Evolutionary conservation across 2,113 vertebrate genomes (phyloP).

Genomic region (Lagenorhynchus albirostris): DNA sequence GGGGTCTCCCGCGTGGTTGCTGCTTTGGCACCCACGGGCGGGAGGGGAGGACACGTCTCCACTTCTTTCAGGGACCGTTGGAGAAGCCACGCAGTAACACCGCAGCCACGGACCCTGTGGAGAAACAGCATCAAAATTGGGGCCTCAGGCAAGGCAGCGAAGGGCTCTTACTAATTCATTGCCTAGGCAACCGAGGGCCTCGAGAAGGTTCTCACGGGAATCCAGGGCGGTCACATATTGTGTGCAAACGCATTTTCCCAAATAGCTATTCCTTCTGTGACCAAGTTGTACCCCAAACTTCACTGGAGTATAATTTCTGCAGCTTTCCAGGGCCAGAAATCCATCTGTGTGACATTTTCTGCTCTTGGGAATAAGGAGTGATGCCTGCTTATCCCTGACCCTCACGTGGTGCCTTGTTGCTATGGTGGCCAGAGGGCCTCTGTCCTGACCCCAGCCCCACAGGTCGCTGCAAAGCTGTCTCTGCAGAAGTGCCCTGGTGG

Average conservation of each 20-base stretch:
- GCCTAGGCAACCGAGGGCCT: constrained; percentile 44
- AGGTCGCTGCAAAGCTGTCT: background rate
- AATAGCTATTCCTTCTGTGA: constrained; percentile 10
- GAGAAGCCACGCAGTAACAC: background rate
- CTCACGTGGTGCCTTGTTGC: background rate
- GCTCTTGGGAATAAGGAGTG: background rate
- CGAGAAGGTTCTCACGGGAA: background rate
- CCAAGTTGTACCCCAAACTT: background rate
- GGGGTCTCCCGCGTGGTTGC: background rate
- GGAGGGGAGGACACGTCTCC: background rate
- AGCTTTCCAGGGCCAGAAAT: constrained; percentile 4
- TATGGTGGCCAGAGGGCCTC: background rate
- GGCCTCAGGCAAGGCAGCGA: background rate
- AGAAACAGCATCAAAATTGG: background rate
- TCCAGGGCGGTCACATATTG: background rate
- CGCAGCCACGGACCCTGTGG: background rate
- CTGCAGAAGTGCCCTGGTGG: background rate
- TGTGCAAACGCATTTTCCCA: background rate
- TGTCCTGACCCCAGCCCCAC: background rate
- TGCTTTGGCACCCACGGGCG: background rate
- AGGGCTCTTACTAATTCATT: constrained; percentile 20
- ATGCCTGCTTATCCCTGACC: fast-evolving
- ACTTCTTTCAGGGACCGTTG: background rate
- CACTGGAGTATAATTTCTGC: background rate
- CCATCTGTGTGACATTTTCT: constrained; percentile 34